Conservation (phyloP, 2,888 invertebrate species). For the Cremastinae sp. region DNA sequence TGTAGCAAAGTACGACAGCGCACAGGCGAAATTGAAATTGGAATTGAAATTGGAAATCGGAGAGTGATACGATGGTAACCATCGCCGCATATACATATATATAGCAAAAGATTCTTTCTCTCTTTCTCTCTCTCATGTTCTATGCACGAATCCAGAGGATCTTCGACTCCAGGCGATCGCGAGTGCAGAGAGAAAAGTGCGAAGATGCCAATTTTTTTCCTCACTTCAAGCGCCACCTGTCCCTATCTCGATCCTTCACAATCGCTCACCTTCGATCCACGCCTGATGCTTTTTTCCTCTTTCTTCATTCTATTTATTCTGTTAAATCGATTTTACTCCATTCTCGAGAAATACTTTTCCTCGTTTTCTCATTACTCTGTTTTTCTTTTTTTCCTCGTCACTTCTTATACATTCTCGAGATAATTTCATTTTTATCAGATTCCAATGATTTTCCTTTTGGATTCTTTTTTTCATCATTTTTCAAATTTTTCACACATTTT, state of each 20-base stretch:
- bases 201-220: slow-evolving; percentile 12
- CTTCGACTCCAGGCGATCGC: slow-evolving; percentile 39
- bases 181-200: slow-evolving; percentile 31
- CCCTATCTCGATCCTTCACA: slow-evolving; percentile 33
- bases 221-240: slow-evolving; percentile 37
- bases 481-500: no score
- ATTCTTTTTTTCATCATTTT: no score
- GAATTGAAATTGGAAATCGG: slow-evolving; percentile 69
- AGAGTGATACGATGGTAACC: slow-evolving; percentile 63
- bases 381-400: no score
- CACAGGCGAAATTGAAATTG: slow-evolving; percentile 66
- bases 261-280: slow-evolving; percentile 3
- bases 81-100: slow-evolving; percentile 11
- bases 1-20: slow-evolving; percentile 25
- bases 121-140: slow-evolving; percentile 13
- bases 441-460: no score
- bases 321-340: no score
- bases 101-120: slow-evolving; percentile 40
- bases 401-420: no score
- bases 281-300: slow-evolving; percentile 9
- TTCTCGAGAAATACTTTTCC: no score
- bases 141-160: slow-evolving; percentile 22
- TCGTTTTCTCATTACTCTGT: no score
- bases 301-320: slow-evolving; percentile 1
- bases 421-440: no score